Base-by-base conservation (phyloP, 92 coral and sea anemone genomes). In the Epizoanthus scotinus region DNA sequence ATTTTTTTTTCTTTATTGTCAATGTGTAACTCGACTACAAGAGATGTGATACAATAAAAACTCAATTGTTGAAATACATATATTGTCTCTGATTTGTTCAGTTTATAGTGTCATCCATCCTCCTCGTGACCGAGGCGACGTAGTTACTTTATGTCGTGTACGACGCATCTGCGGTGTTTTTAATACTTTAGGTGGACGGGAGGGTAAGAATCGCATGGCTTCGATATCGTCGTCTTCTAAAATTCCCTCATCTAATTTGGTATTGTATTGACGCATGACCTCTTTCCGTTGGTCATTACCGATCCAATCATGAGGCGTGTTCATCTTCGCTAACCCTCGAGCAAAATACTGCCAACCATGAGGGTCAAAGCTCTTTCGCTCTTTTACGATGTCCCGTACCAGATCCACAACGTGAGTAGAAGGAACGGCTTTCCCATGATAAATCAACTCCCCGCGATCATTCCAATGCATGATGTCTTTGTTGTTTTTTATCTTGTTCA, bases 401-500 rank as follows among this genome's bases (percentile, higher is more conserved):
- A 71, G 63, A 79, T 79, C 89, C 20, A 64, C 84, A 79, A 87
- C 19, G 62, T 87, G 91, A 40, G 84, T 75, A 3, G 87, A 87
- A 2, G 87, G 22, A 47, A 87, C 47, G 4, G 84, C 63, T 70
- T 58, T 56, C 22, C 80, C 40, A 69, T 85, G 81, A 27, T 66
- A 85, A 24, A 79, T 20, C 66, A 85, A 50, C 77, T 84, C 83
- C 4, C 88, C 79, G 47, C 77, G 69, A 5, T 78, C 42, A n/a
- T 84, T 71, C 88, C 89, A 79, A 12, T 67, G 19, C 73, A 85
- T 54, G 31, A 70, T 61, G 15, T 85, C 80, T 6, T 55, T 78
- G 34, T 85, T 50, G 20, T 65, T 77, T 58, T 47, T 67, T 9
- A 84, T 84, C 60, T 77, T 84, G 26, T 65, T 74, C 42, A 81